Base-by-base conservation (phyloP, 1,140 invertebrate species). In the Paracyclopina nana region DNA sequence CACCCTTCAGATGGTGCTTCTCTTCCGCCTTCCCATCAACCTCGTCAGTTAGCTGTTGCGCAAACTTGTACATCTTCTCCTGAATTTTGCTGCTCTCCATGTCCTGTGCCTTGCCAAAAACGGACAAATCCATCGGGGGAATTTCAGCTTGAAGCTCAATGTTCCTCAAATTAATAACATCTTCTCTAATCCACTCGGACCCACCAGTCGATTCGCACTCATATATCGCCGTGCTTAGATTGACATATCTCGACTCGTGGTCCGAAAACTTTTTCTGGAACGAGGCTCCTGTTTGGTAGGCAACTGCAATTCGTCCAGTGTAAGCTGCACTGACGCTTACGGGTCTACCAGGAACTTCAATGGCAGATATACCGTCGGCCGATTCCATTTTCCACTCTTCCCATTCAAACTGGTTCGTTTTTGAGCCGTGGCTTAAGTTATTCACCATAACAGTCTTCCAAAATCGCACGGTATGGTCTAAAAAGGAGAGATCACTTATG, bases 141-240 rank as follows among this genome's bases (percentile, higher is more conserved):
- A 84, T 80, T 1, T 83, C 71, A 6, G 52, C 5, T 44, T 83
- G 82, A 50, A 88, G 60, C 61, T 82, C 80, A 53, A 88, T 82
- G 58, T 88, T 88, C 60, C 82, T 79, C 52, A 92, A 64, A 57
- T 85, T 80, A 56, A 91, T 87, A 1, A 83, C 91, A 59, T 99
- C 94, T 65, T 98, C 94, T n/a, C 92, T 65, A n/a, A 91, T 75
- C 94, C 94, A 98, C 62, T 97, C 91, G n/a, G 76, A 75, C 14
- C 71, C 65, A 51, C 94, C 94, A 24, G 88, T 94, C 55, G 88
- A 94, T 70, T 99, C 94, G 64, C 94, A 99, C 65, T 99, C 94
- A 67, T 94, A 97, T 54, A 99, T 92, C n/a, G 85, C 84, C 2
- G 98, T 84, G 60, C 63, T 86, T 0, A 95, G 69, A 64, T 92